Base-by-base conservation (phyloP, 2,888 invertebrate species). In the Embidobia sp. region DNA sequence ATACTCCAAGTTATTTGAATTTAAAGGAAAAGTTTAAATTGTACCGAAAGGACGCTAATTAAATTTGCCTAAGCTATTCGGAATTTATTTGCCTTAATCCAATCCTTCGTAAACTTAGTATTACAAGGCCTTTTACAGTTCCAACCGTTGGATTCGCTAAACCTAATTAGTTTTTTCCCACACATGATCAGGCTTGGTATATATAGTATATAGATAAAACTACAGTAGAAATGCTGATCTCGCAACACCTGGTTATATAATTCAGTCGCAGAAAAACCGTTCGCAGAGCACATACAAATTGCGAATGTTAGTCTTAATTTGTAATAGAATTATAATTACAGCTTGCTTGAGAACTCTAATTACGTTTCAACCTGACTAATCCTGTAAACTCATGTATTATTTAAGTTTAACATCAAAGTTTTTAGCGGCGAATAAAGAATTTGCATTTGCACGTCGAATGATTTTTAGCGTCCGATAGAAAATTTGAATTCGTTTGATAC, bases 151-250 rank as follows among this genome's bases (percentile, higher is more conserved):
- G 13, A 37, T 49, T 35, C 27, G 51, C 33, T 31, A 53, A 53
- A 51, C 22, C 33, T 53, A 64, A 64, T 64, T 64, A 64, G 64
- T 51, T 51, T 26, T 64, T 64, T 64, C 51, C 51, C 64, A 22
- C 59, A 59, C 44, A 59, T 15, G 44, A 59, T 59, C 57, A 19
- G 19, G 31, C 18, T 31, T 19, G 29, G 13, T 42, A 57, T 42
- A 57, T 22, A 48, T 29, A 29, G 7, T 22, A 22, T 22, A 29
- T 18, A 44, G 11, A 44, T 22, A 18, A 22, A 29, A 35, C 51
- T 31, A 11, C 16, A 57, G 37, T 31, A 15, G 15, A 26, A 40
- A 57, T 42, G 18, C 29, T 42, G 57, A 42, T 57, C 42, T 57
- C 13, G 15, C 42, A 57, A 57, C 42, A 15, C 11, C 5, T 31